Percentiles rank a stretch among this genome's conserved stretches.
phyloP scores from a whole-genome alignment of 2,797 vertebrate species.

The Hirundo rustica region DNA sequence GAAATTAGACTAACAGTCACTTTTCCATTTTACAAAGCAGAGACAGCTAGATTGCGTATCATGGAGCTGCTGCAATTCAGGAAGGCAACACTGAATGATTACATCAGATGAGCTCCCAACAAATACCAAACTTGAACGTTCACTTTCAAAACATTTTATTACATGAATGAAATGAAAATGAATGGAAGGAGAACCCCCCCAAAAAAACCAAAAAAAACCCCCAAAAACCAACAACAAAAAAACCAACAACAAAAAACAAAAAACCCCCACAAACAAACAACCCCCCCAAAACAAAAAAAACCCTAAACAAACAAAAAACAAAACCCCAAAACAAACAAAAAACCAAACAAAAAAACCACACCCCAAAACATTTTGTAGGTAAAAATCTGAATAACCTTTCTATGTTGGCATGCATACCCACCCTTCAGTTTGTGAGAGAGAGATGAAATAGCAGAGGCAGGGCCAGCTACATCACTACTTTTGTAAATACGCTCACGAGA shows the following conservation, averaged over 20 bases:
- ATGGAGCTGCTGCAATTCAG: not conserved
- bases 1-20: not conserved
- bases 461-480: slow-evolving; percentile 88
- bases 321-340: too few species aligned
- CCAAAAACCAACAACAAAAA: too few species aligned
- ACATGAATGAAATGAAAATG: slow-evolving; percentile 66
- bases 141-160: not conserved
- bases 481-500: slow-evolving; percentile 95
- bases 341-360: too few species aligned
- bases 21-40: not conserved
- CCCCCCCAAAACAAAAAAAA: too few species aligned
- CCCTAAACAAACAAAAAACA: not conserved
- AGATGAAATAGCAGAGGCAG: slow-evolving; percentile 94
- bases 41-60: not conserved
- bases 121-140: not conserved
- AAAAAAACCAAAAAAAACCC: not conserved
- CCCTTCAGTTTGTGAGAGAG: slow-evolving; percentile 97
- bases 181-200: not conserved
- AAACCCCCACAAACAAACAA: too few species aligned
- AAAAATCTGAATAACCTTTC: slow-evolving; percentile 69
- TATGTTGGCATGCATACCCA: slow-evolving; percentile 89
- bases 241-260: too few species aligned
- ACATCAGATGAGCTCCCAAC: not conserved
- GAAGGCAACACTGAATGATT: not conserved
- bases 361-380: not conserved